Evolutionary conservation across 2,797 vertebrate species (phyloP).

Genomic region (Allobates femoralis): DNA sequence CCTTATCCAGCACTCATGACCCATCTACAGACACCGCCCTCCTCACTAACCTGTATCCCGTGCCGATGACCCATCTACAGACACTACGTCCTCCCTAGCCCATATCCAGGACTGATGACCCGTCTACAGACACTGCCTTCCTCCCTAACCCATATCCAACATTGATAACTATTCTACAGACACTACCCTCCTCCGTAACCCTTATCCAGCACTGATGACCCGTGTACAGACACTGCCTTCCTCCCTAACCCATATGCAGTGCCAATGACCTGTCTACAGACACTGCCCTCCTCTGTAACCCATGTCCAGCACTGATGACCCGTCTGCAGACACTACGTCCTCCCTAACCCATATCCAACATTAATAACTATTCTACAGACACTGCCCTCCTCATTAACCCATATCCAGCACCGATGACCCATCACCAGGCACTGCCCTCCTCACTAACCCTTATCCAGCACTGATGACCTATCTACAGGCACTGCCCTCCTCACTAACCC

Average conservation of each 20-base stretch:
- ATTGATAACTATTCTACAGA: too few species aligned
- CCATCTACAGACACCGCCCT: neutral
- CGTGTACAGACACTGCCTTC: too few species aligned
- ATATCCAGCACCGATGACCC: neutral
- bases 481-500: neutral
- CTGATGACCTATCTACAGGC: neutral
- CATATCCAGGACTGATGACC: neutral
- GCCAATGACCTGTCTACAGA: too few species aligned
- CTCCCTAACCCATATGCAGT: too few species aligned
- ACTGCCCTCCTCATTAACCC: neutral
- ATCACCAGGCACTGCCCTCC: neutral
- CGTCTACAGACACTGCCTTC: neutral
- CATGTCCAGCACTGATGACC: too few species aligned
- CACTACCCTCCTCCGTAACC: too few species aligned
- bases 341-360: too few species aligned
- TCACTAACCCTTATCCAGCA: neutral
- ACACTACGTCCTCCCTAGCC: neutral
- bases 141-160: neutral
- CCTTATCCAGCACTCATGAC: neutral
- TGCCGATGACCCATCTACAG: neutral
- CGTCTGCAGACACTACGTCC: too few species aligned
- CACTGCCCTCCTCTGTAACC: too few species aligned
- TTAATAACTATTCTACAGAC: too few species aligned
- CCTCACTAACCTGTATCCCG: neutral
- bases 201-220: too few species aligned